Evolutionary conservation across 2,888 invertebrate genomes (phyloP).

Genomic region (Pristionchus exspectatus): DNA sequence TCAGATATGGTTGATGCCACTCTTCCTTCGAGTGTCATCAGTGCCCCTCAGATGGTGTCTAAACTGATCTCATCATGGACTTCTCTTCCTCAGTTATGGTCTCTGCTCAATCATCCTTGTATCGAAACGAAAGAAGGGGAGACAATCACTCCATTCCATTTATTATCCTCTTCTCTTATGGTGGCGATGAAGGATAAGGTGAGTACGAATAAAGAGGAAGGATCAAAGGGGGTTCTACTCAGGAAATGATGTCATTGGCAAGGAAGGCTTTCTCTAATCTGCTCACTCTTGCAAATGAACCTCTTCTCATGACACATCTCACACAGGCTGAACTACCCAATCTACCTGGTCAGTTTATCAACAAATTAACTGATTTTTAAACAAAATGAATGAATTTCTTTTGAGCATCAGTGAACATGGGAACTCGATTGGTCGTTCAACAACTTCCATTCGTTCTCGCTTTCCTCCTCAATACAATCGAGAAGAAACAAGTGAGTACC

Average conservation of each 20-base stretch:
- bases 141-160: constrained; percentile 56
- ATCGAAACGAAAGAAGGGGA: not conserved
- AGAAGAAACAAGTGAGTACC: constrained; percentile 16
- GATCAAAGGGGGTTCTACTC: not conserved
- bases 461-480: constrained; percentile 64
- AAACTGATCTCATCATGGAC: constrained; percentile 58
- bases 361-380: not conserved
- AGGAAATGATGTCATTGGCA: constrained; percentile 27
- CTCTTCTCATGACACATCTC: constrained; percentile 6
- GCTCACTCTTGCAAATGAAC: constrained; percentile 66
- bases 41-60: constrained; percentile 40
- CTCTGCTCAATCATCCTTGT: constrained; percentile 58
- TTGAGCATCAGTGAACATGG: constrained; percentile 59
- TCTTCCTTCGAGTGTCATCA: not conserved
- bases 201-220: not conserved
- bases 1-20: constrained; percentile 36
- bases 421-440: constrained; percentile 65
- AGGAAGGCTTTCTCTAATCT: constrained; percentile 63
- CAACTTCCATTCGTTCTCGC: constrained; percentile 64
- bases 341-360: not conserved
- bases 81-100: constrained; percentile 57
- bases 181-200: constrained; percentile 40
- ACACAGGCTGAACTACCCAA: constrained; percentile 29
- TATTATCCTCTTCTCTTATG: constrained; percentile 58
- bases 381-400: not conserved